These are phyloP conservation scores for Phasia obesa DNA, from an alignment of 2,888 invertebrate species.

Conservation along the genomic window DNA sequence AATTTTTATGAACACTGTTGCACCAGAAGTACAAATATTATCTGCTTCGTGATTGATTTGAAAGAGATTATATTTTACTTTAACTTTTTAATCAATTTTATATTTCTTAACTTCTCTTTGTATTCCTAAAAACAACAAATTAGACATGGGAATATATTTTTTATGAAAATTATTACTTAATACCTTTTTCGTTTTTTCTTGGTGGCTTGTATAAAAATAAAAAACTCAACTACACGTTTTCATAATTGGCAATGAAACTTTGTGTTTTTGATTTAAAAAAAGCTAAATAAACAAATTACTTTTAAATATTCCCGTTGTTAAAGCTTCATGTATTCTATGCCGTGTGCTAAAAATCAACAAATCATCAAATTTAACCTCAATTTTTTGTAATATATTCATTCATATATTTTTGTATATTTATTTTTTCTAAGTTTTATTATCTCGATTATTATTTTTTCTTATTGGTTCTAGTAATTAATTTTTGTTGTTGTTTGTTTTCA, in stretches of 20 bases:
- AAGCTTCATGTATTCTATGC: background rate
- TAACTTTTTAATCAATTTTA: slow-evolving; percentile 1
- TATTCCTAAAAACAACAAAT: background rate
- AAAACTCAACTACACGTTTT: background rate
- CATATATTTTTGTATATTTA: too few relatives aligned
- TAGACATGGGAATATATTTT: background rate
- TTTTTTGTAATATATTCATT: slow-evolving; percentile 11
- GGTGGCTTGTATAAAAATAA: background rate
- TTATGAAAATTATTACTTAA: too few relatives aligned
- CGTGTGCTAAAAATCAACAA: background rate
- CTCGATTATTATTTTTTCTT: background rate
- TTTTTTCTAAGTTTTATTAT: slow-evolving; percentile 37
- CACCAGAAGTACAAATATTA: background rate
- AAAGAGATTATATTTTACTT: background rate
- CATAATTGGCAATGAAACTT: slow-evolving; percentile 15
- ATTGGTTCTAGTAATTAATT: background rate
- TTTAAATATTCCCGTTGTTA: slow-evolving; percentile 4
- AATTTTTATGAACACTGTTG: background rate
- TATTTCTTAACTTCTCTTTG: slow-evolving; percentile 8
- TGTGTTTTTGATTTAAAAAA: background rate
- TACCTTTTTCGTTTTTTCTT: too few relatives aligned
- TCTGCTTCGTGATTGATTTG: background rate
- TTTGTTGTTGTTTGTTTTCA: too few relatives aligned
- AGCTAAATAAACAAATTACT: background rate
- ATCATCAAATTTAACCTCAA: slow-evolving; percentile 51